Conservation (phyloP, 2,888 invertebrate genomes). For the Dasysyrphus albostriatus region DNA sequence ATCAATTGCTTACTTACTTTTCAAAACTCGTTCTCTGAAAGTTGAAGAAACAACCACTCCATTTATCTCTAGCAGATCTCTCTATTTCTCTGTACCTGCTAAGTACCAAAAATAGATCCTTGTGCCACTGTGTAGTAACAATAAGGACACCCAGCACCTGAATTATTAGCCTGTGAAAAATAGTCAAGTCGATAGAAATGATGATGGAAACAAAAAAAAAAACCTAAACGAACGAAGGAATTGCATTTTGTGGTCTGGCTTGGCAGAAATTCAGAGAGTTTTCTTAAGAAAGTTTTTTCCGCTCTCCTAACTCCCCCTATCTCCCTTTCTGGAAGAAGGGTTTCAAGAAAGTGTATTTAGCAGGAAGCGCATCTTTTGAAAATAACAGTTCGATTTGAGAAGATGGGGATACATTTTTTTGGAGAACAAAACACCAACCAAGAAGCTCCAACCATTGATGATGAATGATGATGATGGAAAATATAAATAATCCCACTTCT, state of each 20-base stretch:
- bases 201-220: slow-evolving; percentile 7
- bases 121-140: slow-evolving; percentile 47
- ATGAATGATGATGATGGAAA: not conserved
- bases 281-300: slow-evolving; percentile 49
- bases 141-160: slow-evolving; percentile 52
- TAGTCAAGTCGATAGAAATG: slow-evolving; percentile 3
- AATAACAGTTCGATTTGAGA: not conserved
- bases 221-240: not conserved
- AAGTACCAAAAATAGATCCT: slow-evolving; percentile 25
- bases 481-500: slow-evolving; percentile 46
- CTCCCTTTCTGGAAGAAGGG: not conserved
- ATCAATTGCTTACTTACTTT: slow-evolving; percentile 68
- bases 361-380: slow-evolving; percentile 55
- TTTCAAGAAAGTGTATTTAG: slow-evolving; percentile 28
- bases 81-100: not conserved
- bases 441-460: not conserved
- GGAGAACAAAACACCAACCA: slow-evolving; percentile 19
- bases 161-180: slow-evolving; percentile 46
- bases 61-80: slow-evolving; percentile 9
- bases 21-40: slow-evolving; percentile 32
- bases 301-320: not conserved
- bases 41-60: slow-evolving; percentile 15
- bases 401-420: not conserved
- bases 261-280: slow-evolving; percentile 33
- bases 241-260: slow-evolving; percentile 38